Percentiles rank a stretch among this genome's conserved stretches.
Conservation (phyloP, 1,140 invertebrate genomes). For the Pantala flavescens region DNA sequence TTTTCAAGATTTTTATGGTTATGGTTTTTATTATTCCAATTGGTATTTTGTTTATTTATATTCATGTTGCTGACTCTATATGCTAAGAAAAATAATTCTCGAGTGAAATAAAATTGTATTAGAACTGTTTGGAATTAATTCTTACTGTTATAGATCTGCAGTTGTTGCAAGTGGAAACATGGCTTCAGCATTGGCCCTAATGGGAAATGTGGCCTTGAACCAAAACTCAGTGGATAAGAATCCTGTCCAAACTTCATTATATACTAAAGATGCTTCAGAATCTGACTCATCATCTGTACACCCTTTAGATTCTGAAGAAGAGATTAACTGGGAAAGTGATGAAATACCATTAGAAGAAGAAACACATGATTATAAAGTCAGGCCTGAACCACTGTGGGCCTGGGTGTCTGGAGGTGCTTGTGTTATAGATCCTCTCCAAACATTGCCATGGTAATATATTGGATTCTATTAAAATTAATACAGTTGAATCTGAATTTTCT, state of each 20-base stretch:
- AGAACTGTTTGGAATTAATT: too few species aligned
- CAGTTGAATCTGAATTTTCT: too few species aligned
- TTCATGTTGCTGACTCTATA: too few species aligned
- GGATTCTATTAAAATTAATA: too few species aligned
- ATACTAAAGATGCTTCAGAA: background rate
- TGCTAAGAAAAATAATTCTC: too few species aligned
- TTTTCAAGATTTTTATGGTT: too few species aligned
- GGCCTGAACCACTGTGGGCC: conserved; percentile 47
- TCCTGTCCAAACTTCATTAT: too few species aligned
- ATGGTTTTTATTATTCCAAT: too few species aligned
- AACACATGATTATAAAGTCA: background rate
- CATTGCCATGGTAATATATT: conserved; percentile 58
- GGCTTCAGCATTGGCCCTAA: background rate
- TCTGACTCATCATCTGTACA: conserved; percentile 58
- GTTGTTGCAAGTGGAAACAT: background rate
- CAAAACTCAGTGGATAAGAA: too few species aligned
- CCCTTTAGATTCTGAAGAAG: conserved; percentile 47
- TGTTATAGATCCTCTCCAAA: conserved; percentile 50
- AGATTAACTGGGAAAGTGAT: conserved; percentile 57
- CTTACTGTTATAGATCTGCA: background rate
- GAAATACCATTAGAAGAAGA: conserved; percentile 36
- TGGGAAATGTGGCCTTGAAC: background rate
- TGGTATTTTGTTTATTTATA: too few species aligned
- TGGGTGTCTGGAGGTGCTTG: conserved; percentile 71
- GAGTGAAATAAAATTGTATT: too few species aligned